A percentile compares a stretch with the other conserved stretches of the same genome.
Conservation (phyloP, 2,888 invertebrate species). For the Alviniconcha strummeri region DNA sequence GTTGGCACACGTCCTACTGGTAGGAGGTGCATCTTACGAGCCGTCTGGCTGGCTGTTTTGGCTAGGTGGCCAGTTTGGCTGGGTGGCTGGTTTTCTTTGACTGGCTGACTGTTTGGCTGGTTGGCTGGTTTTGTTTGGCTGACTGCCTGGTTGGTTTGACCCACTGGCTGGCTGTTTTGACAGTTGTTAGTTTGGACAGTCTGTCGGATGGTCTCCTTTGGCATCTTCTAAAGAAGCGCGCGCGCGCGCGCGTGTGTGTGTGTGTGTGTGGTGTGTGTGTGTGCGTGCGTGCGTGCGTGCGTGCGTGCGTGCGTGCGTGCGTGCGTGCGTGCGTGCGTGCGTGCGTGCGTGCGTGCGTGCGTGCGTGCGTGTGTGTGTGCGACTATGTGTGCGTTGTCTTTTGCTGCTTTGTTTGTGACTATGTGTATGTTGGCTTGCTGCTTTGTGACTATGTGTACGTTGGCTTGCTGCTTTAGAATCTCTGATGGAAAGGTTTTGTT, state of each 20-base stretch:
- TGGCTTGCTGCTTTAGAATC: neutral
- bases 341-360: conserved; percentile 16
- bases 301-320: neutral
- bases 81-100: neutral
- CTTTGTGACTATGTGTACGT: neutral
- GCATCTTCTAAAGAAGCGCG: no score
- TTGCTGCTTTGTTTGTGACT: neutral
- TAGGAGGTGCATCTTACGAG: no score
- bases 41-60: neutral
- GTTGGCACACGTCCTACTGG: no score
- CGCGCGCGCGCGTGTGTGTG: no score
- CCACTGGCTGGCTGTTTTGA: neutral
- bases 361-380: conserved; percentile 17
- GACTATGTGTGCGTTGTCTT: neutral
- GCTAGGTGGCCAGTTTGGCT: neutral
- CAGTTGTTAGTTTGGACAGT: neutral
- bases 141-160: neutral
- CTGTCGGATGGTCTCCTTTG: no score
- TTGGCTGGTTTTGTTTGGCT: neutral
- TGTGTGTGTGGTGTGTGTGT: neutral
- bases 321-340: conserved; percentile 3
- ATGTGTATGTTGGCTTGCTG: neutral
- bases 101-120: conserved; percentile 7
- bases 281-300: neutral
- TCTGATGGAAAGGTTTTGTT: no score